These are phyloP conservation scores for human DNA, from an alignment of 2,113 vertebrate genomes.

Conservation along the genomic window GRCh38 chr7:137389501-137390000, in stretches of 20 bases:
- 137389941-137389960: not conserved
- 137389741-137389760: not conserved
- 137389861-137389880: not conserved
- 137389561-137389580: constrained; percentile 43
- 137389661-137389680: constrained; percentile 66
- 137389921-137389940: not conserved
- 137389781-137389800: not conserved
- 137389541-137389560: constrained; percentile 64
- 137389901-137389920: not conserved
- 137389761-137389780: not conserved
- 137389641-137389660: constrained; percentile 51
- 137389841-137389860: not conserved
- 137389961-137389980: constrained; percentile 9
- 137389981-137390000: not conserved
- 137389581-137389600: not conserved
- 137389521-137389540: constrained; percentile 77
- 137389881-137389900: not conserved
- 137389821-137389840: not conserved
- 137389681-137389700: not conserved
- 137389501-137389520: constrained; percentile 62
- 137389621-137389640: constrained; percentile 40
- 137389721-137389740: not conserved
- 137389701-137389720: constrained; percentile 16
- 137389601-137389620: not conserved
- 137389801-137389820: not conserved